Conservation (phyloP, 2,797 vertebrate species). For the Propithecus perrieri region DNA sequence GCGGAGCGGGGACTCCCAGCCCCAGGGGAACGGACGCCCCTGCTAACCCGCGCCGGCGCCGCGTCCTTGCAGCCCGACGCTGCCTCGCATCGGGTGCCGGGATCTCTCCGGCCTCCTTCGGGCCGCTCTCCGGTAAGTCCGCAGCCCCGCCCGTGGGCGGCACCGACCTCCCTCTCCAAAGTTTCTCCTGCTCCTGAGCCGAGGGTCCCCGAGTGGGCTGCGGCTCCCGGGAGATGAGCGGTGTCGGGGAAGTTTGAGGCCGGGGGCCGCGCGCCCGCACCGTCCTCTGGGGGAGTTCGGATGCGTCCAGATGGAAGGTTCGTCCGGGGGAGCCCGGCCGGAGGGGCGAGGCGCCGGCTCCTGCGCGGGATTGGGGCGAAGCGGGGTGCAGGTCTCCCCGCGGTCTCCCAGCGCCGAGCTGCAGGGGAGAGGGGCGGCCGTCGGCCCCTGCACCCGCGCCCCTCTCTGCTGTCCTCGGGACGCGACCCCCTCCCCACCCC, state of each 20-base stretch:
- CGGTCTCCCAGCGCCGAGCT: not conserved
- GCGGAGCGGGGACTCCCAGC: conserved; percentile 49
- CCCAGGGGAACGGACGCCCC: not conserved
- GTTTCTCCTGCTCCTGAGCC: conserved; percentile 36
- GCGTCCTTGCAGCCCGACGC: not conserved
- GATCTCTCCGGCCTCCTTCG: not conserved
- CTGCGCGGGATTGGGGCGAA: not conserved
- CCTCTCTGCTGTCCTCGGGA: not conserved
- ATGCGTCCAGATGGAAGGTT: not conserved
- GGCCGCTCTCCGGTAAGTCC: conserved; percentile 60
- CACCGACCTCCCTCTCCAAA: conserved; percentile 27
- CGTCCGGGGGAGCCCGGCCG: not conserved
- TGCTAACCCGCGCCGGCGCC: not conserved
- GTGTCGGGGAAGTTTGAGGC: conserved; percentile 44
- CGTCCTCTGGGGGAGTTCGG: not conserved
- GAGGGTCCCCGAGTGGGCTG: not conserved
- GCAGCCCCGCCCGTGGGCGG: not conserved
- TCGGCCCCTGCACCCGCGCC: not conserved
- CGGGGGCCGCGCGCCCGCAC: not conserved
- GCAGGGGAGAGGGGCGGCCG: not conserved
- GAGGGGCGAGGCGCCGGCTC: not conserved
- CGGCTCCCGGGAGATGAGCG: not conserved
- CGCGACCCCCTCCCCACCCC: not conserved
- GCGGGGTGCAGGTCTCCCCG: not conserved
- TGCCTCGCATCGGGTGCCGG: not conserved